Conservation (phyloP, 1,140 invertebrate species). For the Panagrolaimus sp. region DNA sequence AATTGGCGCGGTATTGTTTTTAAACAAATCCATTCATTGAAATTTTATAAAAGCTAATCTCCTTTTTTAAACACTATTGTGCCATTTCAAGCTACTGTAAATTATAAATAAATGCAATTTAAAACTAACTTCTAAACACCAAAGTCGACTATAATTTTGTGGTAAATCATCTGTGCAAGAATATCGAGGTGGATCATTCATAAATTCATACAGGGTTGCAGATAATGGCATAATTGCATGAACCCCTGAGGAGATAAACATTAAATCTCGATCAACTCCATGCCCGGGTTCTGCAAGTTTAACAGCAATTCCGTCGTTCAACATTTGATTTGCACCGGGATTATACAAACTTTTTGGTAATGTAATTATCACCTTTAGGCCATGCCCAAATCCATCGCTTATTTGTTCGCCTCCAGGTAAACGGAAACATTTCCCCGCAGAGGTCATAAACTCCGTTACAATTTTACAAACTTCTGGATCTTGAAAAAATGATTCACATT, state of each 20-base stretch:
- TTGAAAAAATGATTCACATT: slow-evolving; percentile 43
- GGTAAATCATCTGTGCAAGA: slow-evolving; percentile 39
- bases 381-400: slow-evolving; percentile 42
- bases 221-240: slow-evolving; percentile 52
- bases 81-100: too few relatives aligned
- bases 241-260: slow-evolving; percentile 43
- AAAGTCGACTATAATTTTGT: slow-evolving; percentile 43
- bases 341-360: slow-evolving; percentile 44
- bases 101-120: neutral
- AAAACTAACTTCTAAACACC: slow-evolving; percentile 49
- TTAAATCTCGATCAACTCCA: slow-evolving; percentile 52
- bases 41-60: too few relatives aligned
- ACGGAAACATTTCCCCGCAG: slow-evolving; percentile 48
- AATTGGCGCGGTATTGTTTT: too few relatives aligned
- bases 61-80: too few relatives aligned
- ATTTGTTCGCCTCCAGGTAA: slow-evolving; percentile 30
- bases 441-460: slow-evolving; percentile 50
- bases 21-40: too few relatives aligned
- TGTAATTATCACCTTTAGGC: slow-evolving; percentile 39
- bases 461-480: slow-evolving; percentile 36
- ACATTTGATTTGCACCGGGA: slow-evolving; percentile 50
- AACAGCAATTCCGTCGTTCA: slow-evolving; percentile 49
- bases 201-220: slow-evolving; percentile 51
- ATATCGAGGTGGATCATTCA: slow-evolving; percentile 50
- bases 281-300: slow-evolving; percentile 44